phyloP scores from a whole-genome alignment of 2,888 invertebrate genomes.

The Agonopterix heracliana region DNA sequence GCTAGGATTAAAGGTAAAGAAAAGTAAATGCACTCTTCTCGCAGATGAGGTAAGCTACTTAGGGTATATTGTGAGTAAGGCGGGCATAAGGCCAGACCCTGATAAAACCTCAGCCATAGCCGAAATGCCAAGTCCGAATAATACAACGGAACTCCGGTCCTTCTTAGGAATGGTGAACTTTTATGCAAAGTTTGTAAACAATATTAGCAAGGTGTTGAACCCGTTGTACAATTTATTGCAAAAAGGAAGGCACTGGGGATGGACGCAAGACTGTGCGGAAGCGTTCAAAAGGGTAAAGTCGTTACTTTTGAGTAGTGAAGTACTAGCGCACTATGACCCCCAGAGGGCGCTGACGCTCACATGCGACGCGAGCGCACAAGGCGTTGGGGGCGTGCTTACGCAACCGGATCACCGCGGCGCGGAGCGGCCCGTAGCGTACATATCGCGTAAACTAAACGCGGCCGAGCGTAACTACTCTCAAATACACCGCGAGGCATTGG shows the following conservation, averaged over 20 bases:
- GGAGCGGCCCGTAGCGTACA: conserved; percentile 8
- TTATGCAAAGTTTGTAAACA: neutral
- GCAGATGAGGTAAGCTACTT: neutral
- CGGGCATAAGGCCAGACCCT: neutral
- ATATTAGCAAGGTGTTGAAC: neutral
- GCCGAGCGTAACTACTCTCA: conserved; percentile 5
- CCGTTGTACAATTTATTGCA: neutral
- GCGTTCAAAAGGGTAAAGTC: neutral
- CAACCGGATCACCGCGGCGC: neutral
- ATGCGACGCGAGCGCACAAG: conserved; percentile 5
- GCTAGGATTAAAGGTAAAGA: neutral
- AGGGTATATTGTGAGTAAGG: neutral
- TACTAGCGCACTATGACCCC: conserved; percentile 4
- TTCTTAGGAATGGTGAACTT: conserved; percentile 2
- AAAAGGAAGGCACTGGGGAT: neutral
- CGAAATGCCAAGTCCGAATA: neutral
- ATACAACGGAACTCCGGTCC: neutral
- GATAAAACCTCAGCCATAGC: neutral
- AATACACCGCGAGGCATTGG: conserved; percentile 9
- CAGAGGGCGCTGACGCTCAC: neutral
- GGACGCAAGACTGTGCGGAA: neutral
- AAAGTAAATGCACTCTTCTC: neutral
- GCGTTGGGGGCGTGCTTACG: neutral
- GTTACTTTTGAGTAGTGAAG: neutral
- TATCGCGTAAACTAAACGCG: conserved; percentile 3